Base-by-base conservation (phyloP, 1,140 invertebrate genomes). In the Pseudomyrmex sp. region DNA sequence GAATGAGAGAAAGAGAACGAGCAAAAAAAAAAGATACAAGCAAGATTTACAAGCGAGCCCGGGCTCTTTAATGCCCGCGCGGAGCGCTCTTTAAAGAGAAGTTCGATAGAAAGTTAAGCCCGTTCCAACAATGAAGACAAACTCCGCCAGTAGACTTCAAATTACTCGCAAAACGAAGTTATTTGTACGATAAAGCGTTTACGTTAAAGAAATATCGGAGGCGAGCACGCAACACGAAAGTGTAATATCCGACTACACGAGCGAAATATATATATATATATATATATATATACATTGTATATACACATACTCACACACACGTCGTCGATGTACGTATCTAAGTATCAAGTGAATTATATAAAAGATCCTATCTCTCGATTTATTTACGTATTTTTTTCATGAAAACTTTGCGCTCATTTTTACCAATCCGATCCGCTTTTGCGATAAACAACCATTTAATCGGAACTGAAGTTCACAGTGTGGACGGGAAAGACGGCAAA, bases 131-230 rank as follows among this genome's bases (percentile, higher is more conserved):
- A 84, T 70, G 85, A 80, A 83, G 83, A 76, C 70, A 61, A 56
- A 65, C 52, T 70, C 12, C 65, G 63, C 75, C 35, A 62, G 62
- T 68, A 84, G 84, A 87, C 68, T 85, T 85, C 68, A 87, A 87
- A 88, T 86, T 86, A 86, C 86, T 86, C 83, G 70, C 82, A 88
- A 75, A 88, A 86, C 82, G 72, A 84, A 88, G 85, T 87, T 70
- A 80, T 83, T 76, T 73, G 84, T 74, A 66, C 80, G 61, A 50
- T 62, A 76, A 82, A 82, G 12, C 79, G 79, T 74, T 76, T 62
- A 62, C 72, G 72, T 52, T 82, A 76, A 75, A 76, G 50, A 79
- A 79, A 79, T 79, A 79, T 44, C 76, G 44, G 65, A 44, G 50
- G 54, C 15, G 44, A 48, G 26, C 76, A 70, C 23, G 76, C 76